A percentile compares a stretch with the other conserved stretches of the same genome.
Conservation (phyloP, 2,888 invertebrate genomes). For the Drosophila testacea region DNA sequence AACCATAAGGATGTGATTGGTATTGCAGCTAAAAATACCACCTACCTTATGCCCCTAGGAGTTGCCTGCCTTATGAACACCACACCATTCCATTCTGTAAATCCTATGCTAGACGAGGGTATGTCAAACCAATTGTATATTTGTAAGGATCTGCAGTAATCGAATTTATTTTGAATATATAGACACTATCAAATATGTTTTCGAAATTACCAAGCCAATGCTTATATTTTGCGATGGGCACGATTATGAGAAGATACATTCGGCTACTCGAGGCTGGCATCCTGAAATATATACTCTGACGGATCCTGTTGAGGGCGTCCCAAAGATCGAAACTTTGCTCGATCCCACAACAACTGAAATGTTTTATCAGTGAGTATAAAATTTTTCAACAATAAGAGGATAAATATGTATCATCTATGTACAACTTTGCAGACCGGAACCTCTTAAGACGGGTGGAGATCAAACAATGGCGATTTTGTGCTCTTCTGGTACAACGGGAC, state of each 20-base stretch:
- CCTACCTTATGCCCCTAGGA: constrained; percentile 72
- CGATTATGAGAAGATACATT: constrained; percentile 53
- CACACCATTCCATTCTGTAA: constrained; percentile 72
- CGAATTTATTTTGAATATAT: not conserved
- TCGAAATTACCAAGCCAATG: constrained; percentile 61
- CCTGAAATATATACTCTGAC: constrained; percentile 64
- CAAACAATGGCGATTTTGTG: constrained; percentile 74
- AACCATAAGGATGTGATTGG: constrained; percentile 77
- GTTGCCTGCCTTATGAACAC: constrained; percentile 74
- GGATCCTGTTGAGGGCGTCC: constrained; percentile 54
- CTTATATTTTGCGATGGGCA: constrained; percentile 69
- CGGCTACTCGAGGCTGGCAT: constrained; percentile 56
- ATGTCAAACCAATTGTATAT: not conserved
- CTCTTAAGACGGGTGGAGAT: constrained; percentile 55
- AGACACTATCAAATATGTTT: constrained; percentile 61
- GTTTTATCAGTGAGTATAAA: constrained; percentile 52
- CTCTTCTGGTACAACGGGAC: constrained; percentile 79
- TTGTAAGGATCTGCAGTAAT: not conserved
- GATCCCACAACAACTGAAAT: constrained; percentile 60
- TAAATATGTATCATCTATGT: not conserved
- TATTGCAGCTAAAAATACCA: constrained; percentile 73
- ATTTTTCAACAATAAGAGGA: not conserved
- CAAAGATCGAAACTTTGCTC: constrained; percentile 60
- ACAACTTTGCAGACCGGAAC: constrained; percentile 50
- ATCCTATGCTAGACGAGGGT: constrained; percentile 72